Evolutionary conservation across 2,888 invertebrate genomes (phyloP), one percentile per base, ranked within the genome.

Genomic region (Metalampra italica): DNA sequence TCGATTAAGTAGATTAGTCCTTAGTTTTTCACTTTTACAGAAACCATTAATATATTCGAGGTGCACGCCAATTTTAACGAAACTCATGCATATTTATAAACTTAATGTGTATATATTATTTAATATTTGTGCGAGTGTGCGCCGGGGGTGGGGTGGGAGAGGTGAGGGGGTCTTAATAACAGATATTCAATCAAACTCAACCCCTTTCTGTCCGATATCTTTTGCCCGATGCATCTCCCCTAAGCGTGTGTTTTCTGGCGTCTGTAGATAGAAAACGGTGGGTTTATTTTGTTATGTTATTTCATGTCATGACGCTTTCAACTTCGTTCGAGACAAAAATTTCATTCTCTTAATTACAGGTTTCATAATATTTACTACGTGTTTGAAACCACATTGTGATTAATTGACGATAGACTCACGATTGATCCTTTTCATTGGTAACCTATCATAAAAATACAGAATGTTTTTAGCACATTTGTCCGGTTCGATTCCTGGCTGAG

Each of bases 161-260:
- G 22, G n/a, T 36, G 11, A n/a, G n/a, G 36, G 36, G 36, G 36
- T 36, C 83, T 81, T 87, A 78, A 89, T 88, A 87, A 83, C 89
- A 88, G 88, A 89, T 89, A 89, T 89, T 89, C 89, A 88, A 89
- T 89, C 89, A 88, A 88, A 86, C 81, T 82, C 85, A 84, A 86
- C 87, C 89, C 88, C 76, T 85, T 82, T 66, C 77, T 75, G 79
- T 70, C 85, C 86, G 85, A 85, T 86, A 86, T 86, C 87, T 87
- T 84, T 83, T 71, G 78, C 68, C 72, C 74, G 79, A 72, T 81
- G 79, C 80, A 77, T 81, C 82, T 75, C 82, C 82, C 83, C 79
- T 72, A 7, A 9, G 48, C 14, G 55, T 64, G 60, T 66, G 71
- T 76, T 79, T 76, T 66, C 63, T 64, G 60, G 54, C 59, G 64